phyloP scores from a whole-genome alignment of 1,140 invertebrate genomes.

The Euschistus heros region DNA sequence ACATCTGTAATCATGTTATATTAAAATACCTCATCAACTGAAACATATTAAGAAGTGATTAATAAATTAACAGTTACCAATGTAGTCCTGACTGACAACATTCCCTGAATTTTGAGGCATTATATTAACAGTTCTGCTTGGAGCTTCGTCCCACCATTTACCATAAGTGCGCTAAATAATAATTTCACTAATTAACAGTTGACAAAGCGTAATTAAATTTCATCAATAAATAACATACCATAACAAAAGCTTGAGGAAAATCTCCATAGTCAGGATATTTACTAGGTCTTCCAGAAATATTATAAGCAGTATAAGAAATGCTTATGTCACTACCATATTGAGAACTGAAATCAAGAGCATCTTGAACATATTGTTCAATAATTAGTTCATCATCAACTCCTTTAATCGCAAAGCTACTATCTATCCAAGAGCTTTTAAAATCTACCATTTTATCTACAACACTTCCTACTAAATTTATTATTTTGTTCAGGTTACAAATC shows the following conservation, averaged over 20 bases:
- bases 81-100: slow-evolving; percentile 69
- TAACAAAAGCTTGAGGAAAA: slow-evolving; percentile 77
- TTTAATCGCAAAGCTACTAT: background rate
- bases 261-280: slow-evolving; percentile 83
- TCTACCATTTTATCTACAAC: slow-evolving; percentile 10
- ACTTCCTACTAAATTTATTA: background rate
- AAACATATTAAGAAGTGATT: background rate
- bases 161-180: slow-evolving; percentile 70
- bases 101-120: slow-evolving; percentile 58
- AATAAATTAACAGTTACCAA: slow-evolving; percentile 47
- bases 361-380: slow-evolving; percentile 47
- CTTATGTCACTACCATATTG: slow-evolving; percentile 80
- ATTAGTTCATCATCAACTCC: slow-evolving; percentile 1
- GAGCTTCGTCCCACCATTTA: slow-evolving; percentile 73
- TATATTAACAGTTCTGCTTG: slow-evolving; percentile 55
- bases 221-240: slow-evolving; percentile 47
- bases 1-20: slow-evolving; percentile 43
- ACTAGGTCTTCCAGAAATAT: slow-evolving; percentile 67
- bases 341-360: slow-evolving; percentile 72
- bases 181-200: background rate
- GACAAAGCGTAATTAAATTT: background rate
- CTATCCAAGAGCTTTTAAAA: slow-evolving; percentile 2
- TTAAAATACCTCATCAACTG: background rate
- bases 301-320: slow-evolving; percentile 77
- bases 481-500: too few relatives aligned